Base-by-base conservation (phyloP, 2,797 vertebrate species). In the Anguilla megastoma region DNA sequence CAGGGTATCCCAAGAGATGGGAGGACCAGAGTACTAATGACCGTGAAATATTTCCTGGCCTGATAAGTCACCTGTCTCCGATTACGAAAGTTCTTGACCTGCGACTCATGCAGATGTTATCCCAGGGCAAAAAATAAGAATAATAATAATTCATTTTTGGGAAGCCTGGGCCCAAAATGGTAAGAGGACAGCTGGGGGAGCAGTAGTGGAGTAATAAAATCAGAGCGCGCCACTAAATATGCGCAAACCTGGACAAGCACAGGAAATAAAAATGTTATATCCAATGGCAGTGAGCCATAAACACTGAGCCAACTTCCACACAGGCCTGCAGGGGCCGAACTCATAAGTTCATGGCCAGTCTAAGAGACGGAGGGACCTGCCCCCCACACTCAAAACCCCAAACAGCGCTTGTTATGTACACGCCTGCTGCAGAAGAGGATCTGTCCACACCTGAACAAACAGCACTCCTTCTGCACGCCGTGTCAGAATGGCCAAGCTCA, bases 371-470 rank as follows among this genome's bases (percentile, higher is more conserved):
- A 21, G 45, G 21, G 18, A 48, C 16, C 18, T 33, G 14, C 36
- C 6, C 1, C 21, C 50, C 48, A 21, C 24, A 45, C n/a, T 5
- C 5, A 9, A 50, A 45, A 36, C 18, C 50, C 45, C 10, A 14
- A 27, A 56, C 5, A 50, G 5, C 1, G 41, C 79, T 50, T 24
- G n/a, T 82, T 82, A 82, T 48, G 45, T n/a, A 82, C 1, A 21
- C 2, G 18, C 79, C 36, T 24, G 7, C 21, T 50, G 1, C 12
- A 8, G 33, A 9, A 50, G 79, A 3, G 41, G 21, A 50, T 82
- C 79, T 10, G 21, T 82, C 79, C 24, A 82, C 79, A 82, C 79
- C 79, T 82, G 79, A 48, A n/a, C 45, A 82, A 82, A 82, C 79
- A 82, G 45, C 79, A 24, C 79, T 48, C 41, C 45, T 50, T 50